Conservation (phyloP, 2,113 vertebrate genomes). For the Bufo gargarizans region DNA sequence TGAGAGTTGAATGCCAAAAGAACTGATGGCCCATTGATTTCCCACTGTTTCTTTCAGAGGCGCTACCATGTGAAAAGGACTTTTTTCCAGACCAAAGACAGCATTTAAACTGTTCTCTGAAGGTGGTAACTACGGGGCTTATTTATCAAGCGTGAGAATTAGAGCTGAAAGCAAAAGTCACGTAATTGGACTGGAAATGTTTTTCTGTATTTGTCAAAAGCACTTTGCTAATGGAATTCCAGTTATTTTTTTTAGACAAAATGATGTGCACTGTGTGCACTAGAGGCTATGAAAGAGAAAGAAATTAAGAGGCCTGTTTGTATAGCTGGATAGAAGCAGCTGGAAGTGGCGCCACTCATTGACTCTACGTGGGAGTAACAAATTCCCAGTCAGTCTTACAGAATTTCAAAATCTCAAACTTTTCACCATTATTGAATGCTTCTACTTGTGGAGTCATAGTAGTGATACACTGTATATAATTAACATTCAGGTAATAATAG, state of each 20-base stretch:
- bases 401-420: not conserved
- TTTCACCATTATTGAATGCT: not conserved
- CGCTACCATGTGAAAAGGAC: slow-evolving; percentile 38
- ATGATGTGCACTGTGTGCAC: slow-evolving; percentile 27
- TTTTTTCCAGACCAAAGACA: slow-evolving; percentile 51
- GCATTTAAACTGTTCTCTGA: slow-evolving; percentile 56
- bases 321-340: slow-evolving; percentile 12
- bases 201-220: slow-evolving; percentile 48
- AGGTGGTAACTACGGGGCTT: slow-evolving; percentile 56
- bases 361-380: slow-evolving; percentile 20
- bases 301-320: slow-evolving; percentile 15
- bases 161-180: slow-evolving; percentile 50
- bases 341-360: not conserved
- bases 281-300: slow-evolving; percentile 35
- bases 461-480: not conserved
- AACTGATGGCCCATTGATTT: slow-evolving; percentile 55
- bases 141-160: slow-evolving; percentile 57
- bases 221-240: slow-evolving; percentile 50
- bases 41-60: slow-evolving; percentile 57
- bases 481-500: slow-evolving; percentile 3
- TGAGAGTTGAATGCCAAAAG: slow-evolving; percentile 45
- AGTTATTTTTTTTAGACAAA: slow-evolving; percentile 28
- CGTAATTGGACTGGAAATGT: slow-evolving; percentile 52
- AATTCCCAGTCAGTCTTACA: not conserved
- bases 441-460: not conserved